Base-by-base conservation (phyloP, 2,113 vertebrate genomes). In the Amphiprion ocellaris region DNA sequence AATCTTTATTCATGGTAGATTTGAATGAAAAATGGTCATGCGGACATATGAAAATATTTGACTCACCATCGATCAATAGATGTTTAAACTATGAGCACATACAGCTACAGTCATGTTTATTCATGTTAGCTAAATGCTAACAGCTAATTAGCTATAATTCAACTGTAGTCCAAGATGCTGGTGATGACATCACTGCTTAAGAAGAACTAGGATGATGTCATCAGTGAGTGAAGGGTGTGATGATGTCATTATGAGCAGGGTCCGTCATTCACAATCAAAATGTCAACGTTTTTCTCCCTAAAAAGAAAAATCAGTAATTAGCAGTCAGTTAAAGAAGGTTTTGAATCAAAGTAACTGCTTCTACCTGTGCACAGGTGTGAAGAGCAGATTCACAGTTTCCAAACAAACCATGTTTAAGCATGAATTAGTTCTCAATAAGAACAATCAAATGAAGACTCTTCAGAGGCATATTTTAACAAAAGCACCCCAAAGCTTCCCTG, bases 281-380 rank as follows among this genome's bases (percentile, higher is more conserved):
- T 90, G 68, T 94, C 90, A 5, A 77, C 52, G 1, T 89, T 94
- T 72, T 76, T 89, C 59, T 83, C 81, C 85, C 89, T 94, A 55
- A 17, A 74, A 49, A 81, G 0, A 63, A 72, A 10, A 12, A 37
- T 12, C 3, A 74, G 37, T 19, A 54, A 59, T 64, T 52, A 56
- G 16, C 10, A 10, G 5, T 37, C 10, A 52, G 8, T 52, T 50
- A 17, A 50, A 37, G 1, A 37, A 7, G 33, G 33, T 37, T 37
- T 37, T 37, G 9, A 1, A 50, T 19, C 7, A 19, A 3, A n/a
- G 9, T 12, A 8, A 19, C 49, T 47, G 49, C 6, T 19, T 19
- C 17, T 19, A 16, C 49, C 49, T 19, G 49, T 21, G 7, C 17
- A n/a, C 49, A n/a, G 17, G 17, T 19, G 6, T n/a, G 4, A 21